Base-by-base conservation (phyloP, 2,113 vertebrate species). In the Salvelinus namaycush region DNA sequence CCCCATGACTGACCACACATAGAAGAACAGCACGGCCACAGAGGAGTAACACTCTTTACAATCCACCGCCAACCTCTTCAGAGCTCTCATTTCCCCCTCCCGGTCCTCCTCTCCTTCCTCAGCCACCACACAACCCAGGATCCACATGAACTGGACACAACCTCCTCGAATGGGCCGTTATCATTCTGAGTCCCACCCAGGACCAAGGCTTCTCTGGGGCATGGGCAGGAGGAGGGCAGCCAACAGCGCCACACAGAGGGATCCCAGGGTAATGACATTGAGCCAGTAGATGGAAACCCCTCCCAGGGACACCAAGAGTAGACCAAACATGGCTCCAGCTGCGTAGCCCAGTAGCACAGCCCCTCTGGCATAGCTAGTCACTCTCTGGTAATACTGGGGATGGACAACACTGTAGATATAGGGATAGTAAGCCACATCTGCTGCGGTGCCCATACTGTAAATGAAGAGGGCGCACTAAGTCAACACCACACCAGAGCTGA, bases 361-460 rank as follows among this genome's bases (percentile, higher is more conserved):
- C 0, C 89, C 95, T 3, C 91, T 89, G 79, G 93, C 94, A 73
- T 96, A 96, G 75, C 95, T 95, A 64, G 95, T 96, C 74, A 95
- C 95, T 70, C 92, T 93, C 88, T 96, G 96, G 88, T 95, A 96
- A 68, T 90, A 73, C 16, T 76, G 74, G 24, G 92, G 68, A 9
- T 92, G 90, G 0, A 96, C 94, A 2, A 95, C 71, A 0, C 92
- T 95, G 84, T 95, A 97, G 80, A 95, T 95, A n/a, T 96, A 96
- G 22, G 95, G 93, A 76, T 95, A 95, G 59, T 95, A 96, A 73
- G 94, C 94, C 1, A 96, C 84, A 7, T 96, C 95, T 0, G 93
- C 89, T 57, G 95, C 95, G 0, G 89, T 93, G 57, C 89, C 92
- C 0, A 95, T 48, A 26, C 95, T 95, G 1, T 95, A 95, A 80